A percentile compares a stretch with the other conserved stretches of the same genome.
Evolutionary conservation across 2,113 vertebrate genomes (phyloP).

Genomic region (Microcebus griseorufus): DNA sequence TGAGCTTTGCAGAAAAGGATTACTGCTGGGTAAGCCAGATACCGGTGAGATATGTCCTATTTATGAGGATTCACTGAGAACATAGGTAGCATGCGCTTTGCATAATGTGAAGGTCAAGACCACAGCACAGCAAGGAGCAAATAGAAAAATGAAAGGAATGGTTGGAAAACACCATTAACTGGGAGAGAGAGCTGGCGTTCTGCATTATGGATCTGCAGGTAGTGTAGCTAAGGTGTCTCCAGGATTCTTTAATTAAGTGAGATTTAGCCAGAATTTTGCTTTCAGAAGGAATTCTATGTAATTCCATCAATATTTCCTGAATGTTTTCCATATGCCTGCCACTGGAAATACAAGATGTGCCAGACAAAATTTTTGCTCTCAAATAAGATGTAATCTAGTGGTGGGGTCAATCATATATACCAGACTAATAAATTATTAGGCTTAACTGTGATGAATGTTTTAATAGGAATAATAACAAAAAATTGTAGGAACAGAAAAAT

Average conservation of each 20-base stretch:
- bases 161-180: conserved; percentile 38
- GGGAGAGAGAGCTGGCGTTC: background rate
- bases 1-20: background rate
- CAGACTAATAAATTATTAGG: background rate
- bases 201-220: background rate
- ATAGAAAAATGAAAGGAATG: background rate
- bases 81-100: background rate
- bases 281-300: background rate
- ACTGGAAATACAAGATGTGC: background rate
- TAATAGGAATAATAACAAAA: background rate
- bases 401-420: background rate
- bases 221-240: background rate
- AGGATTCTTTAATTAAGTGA: background rate
- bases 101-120: background rate
- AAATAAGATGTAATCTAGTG: background rate
- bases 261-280: background rate
- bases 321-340: background rate
- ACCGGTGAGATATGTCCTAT: background rate
- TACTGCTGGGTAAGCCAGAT: background rate
- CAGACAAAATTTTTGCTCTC: background rate
- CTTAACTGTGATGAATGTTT: background rate
- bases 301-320: background rate
- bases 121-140: background rate
- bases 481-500: background rate
- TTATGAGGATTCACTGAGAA: conserved; percentile 31